phyloP scores from a whole-genome alignment of 2,888 invertebrate species.

The Drosophila yooni region DNA sequence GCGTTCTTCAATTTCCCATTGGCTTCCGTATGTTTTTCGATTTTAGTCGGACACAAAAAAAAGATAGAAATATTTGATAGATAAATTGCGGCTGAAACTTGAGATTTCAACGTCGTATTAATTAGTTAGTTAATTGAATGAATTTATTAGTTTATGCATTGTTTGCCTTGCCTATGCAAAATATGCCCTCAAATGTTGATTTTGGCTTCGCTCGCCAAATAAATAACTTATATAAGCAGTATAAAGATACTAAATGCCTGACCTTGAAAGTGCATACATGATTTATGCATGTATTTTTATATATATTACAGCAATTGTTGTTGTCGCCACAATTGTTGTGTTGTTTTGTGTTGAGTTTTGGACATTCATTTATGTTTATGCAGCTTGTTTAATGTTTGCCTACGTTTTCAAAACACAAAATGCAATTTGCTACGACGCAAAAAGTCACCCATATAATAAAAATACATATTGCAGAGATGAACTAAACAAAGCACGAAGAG shows the following conservation, averaged over 20 bases:
- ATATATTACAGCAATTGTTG: constrained; percentile 31
- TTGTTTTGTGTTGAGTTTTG: constrained; percentile 4
- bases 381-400: constrained; percentile 55
- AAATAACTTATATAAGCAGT: constrained; percentile 9
- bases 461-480: constrained; percentile 18
- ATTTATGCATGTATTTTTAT: neutral
- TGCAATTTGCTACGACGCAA: constrained; percentile 64
- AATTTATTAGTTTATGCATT: constrained; percentile 22
- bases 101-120: constrained; percentile 37
- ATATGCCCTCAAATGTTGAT: constrained; percentile 45
- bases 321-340: constrained; percentile 43
- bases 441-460: constrained; percentile 51
- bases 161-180: constrained; percentile 39
- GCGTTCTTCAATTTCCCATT: constrained; percentile 7
- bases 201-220: constrained; percentile 25
- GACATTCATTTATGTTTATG: constrained; percentile 48
- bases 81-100: constrained; percentile 2
- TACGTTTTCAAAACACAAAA: constrained; percentile 43
- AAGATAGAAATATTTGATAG: neutral
- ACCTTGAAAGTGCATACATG: constrained; percentile 45
- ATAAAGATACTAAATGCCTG: neutral
- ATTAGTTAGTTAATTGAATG: constrained; percentile 47
- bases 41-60: neutral
- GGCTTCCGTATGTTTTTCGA: constrained; percentile 37
- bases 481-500: constrained; percentile 18